phyloP scores from a whole-genome alignment of 2,113 vertebrate species.

The Amia ocellicauda region DNA sequence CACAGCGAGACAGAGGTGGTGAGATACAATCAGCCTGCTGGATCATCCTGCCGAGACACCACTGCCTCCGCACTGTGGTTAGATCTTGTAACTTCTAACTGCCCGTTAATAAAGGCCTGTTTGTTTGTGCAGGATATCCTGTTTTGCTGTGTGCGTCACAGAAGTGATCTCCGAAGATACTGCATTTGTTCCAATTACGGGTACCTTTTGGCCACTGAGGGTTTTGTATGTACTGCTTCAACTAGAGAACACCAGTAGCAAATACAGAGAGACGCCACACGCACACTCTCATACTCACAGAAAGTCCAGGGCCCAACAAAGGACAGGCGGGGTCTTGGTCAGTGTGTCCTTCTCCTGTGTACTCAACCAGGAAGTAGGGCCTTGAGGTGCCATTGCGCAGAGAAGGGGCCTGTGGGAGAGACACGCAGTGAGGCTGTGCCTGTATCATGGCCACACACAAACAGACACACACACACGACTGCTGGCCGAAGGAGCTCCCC shows the following conservation, averaged over 20 bases:
- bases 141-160: no score
- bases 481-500: background rate
- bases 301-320: slow-evolving; percentile 61
- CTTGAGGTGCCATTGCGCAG: slow-evolving; percentile 54
- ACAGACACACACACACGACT: background rate
- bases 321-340: slow-evolving; percentile 60
- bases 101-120: no score
- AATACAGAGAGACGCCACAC: no score
- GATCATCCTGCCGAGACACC: no score
- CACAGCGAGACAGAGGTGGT: background rate
- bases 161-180: no score
- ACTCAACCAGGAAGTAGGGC: slow-evolving; percentile 66
- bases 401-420: slow-evolving; percentile 49
- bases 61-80: no score
- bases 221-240: no score
- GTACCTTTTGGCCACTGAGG: no score
- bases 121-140: no score
- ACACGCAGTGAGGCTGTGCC: background rate
- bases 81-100: no score
- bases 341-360: slow-evolving; percentile 61
- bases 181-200: no score
- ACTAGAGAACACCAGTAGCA: no score
- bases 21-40: background rate
- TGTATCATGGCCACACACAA: background rate
- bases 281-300: slow-evolving; percentile 66